phyloP scores from a whole-genome alignment of 2,888 invertebrate species.

The Synanthedon myopaeformis region DNA sequence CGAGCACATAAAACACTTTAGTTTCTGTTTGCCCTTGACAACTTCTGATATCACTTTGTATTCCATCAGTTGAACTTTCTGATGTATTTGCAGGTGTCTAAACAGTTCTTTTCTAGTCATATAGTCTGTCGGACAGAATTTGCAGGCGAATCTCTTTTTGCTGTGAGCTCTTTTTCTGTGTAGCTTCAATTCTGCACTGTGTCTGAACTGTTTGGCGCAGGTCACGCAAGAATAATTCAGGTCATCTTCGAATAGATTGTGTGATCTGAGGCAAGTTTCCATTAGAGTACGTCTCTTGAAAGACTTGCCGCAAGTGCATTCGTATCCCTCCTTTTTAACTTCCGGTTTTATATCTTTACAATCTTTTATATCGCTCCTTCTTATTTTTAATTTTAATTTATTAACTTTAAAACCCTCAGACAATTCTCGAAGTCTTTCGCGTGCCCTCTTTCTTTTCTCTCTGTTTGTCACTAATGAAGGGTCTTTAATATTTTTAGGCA shows the following conservation, averaged over 20 bases:
- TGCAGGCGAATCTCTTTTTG: slow-evolving; percentile 51
- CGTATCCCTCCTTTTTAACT: slow-evolving; percentile 31
- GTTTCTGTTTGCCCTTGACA: slow-evolving; percentile 47
- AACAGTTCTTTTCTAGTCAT: slow-evolving; percentile 51
- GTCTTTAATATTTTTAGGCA: slow-evolving; percentile 5
- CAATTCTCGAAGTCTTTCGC: too few species aligned
- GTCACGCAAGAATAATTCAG: slow-evolving; percentile 33
- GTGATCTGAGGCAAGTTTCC: slow-evolving; percentile 53
- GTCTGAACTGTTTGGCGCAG: slow-evolving; percentile 42
- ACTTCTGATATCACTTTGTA: slow-evolving; percentile 58
- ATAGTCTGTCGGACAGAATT: slow-evolving; percentile 62
- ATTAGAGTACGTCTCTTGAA: slow-evolving; percentile 46
- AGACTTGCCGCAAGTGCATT: slow-evolving; percentile 48
- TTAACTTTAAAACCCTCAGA: not conserved
- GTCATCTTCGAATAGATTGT: slow-evolving; percentile 29
- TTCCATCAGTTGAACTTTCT: slow-evolving; percentile 58
- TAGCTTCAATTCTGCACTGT: slow-evolving; percentile 36
- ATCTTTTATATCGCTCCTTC: not conserved
- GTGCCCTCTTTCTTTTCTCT: slow-evolving; percentile 1
- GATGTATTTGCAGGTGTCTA: slow-evolving; percentile 53
- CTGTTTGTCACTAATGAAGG: slow-evolving; percentile 6
- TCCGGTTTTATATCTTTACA: slow-evolving; percentile 4
- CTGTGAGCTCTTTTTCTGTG: slow-evolving; percentile 45
- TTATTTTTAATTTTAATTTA: slow-evolving; percentile 5
- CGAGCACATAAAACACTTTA: slow-evolving; percentile 51